These are phyloP conservation scores for Paramuricea clavata DNA, from an alignment of 92 coral and sea anemone species.

Conservation along the genomic window DNA sequence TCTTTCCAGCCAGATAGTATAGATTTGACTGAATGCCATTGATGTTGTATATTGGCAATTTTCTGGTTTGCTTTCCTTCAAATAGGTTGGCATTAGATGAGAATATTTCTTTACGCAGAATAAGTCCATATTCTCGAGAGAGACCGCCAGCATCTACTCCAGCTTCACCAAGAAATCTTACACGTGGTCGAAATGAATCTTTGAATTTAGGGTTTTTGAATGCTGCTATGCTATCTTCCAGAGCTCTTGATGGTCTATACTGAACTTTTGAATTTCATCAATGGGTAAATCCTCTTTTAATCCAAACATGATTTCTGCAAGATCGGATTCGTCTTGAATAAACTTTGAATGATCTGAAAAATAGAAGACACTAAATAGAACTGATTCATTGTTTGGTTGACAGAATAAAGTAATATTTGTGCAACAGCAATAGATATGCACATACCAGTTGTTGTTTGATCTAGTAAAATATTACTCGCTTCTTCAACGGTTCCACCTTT, in stretches of 20 bases:
- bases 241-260: not conserved
- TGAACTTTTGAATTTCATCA: not conserved
- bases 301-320: not conserved
- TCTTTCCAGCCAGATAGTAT: conserved; percentile 64
- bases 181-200: conserved; percentile 33
- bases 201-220: conserved; percentile 48
- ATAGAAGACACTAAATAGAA: too few species aligned
- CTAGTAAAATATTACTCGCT: not conserved
- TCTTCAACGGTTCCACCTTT: conserved; percentile 9
- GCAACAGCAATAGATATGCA: too few species aligned
- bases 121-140: conserved; percentile 52
- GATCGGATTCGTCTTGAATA: not conserved
- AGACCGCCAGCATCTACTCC: conserved; percentile 71
- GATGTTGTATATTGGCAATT: conserved; percentile 61
- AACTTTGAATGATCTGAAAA: too few species aligned
- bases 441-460: too few species aligned
- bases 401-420: too few species aligned
- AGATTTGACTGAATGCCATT: conserved; percentile 59
- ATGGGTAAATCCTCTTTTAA: not conserved
- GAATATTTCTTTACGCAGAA: conserved; percentile 56
- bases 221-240: conserved; percentile 43
- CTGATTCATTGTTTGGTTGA: too few species aligned
- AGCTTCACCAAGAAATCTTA: conserved; percentile 57
- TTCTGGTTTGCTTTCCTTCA: conserved; percentile 62
- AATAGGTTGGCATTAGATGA: conserved; percentile 54